phyloP scores from a whole-genome alignment of 2,797 vertebrate species.

The Acomys russatus region DNA sequence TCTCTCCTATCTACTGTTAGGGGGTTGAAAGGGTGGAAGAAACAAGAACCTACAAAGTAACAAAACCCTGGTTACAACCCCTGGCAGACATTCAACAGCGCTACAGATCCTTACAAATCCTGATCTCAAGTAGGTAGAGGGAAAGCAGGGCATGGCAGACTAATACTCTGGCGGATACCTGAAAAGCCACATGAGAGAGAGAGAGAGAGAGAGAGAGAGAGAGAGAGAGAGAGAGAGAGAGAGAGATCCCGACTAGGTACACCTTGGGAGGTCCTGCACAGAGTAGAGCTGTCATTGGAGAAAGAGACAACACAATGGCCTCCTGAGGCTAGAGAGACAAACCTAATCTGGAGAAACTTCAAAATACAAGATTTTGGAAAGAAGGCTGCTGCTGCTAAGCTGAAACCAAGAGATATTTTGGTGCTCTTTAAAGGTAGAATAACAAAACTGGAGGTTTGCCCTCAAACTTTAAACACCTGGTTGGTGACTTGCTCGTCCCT shows the following conservation, averaged over 20 bases:
- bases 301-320: background rate
- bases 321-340: background rate
- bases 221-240: too few species aligned
- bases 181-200: background rate
- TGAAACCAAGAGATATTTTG: background rate
- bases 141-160: background rate
- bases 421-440: slow-evolving; percentile 20
- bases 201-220: too few species aligned
- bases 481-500: background rate
- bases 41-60: too few species aligned
- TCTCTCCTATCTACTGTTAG: too few species aligned
- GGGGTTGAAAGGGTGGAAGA: too few species aligned
- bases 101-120: background rate
- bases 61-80: too few species aligned
- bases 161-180: background rate
- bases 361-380: slow-evolving; percentile 28
- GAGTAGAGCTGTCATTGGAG: background rate
- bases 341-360: slow-evolving; percentile 6
- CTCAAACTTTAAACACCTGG: background rate
- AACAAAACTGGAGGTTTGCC: background rate
- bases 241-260: background rate
- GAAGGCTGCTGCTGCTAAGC: background rate
- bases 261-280: background rate
- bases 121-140: background rate
- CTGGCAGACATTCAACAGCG: background rate